These are phyloP conservation scores for Psix sp. DNA, from an alignment of 1,140 invertebrate genomes.

Conservation along the genomic window DNA sequence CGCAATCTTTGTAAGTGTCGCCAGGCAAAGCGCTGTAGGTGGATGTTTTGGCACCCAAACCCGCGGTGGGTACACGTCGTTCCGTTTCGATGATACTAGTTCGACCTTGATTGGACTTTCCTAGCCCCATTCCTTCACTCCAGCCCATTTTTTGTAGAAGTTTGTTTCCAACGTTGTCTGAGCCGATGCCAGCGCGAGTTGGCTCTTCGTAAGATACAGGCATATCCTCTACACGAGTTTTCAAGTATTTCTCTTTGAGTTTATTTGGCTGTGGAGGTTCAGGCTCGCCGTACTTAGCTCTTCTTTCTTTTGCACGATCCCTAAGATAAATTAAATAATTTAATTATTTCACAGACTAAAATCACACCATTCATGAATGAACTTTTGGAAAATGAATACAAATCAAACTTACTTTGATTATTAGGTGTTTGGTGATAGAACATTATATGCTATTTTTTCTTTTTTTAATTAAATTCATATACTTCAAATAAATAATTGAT, in stretches of 20 bases:
- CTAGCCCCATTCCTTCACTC: conserved; percentile 96
- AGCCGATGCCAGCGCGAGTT: conserved; percentile 85
- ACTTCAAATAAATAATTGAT: too few relatives aligned
- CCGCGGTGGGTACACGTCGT: conserved; percentile 82
- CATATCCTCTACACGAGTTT: conserved; percentile 78
- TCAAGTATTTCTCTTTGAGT: conserved; percentile 83
- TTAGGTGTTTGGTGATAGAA: too few relatives aligned
- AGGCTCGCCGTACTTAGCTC: conserved; percentile 95
- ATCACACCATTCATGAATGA: too few relatives aligned
- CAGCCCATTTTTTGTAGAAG: conserved; percentile 99
- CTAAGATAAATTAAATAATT: conserved; percentile 75
- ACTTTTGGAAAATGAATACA: too few relatives aligned
- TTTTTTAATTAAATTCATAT: too few relatives aligned
- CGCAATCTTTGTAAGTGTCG: conserved; percentile 93
- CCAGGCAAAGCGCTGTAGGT: conserved; percentile 86
- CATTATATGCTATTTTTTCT: too few relatives aligned
- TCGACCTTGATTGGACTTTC: conserved; percentile 94
- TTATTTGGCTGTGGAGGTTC: conserved; percentile 86
- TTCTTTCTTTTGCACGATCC: conserved; percentile 96
- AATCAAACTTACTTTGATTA: too few relatives aligned
- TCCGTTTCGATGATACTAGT: conserved; percentile 92
- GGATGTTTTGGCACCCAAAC: conserved; percentile 85
- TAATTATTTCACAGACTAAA: too few relatives aligned
- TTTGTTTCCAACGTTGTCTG: conserved; percentile 93
- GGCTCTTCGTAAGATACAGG: conserved; percentile 80